Percentiles rank a stretch among this genome's conserved stretches.
Conservation (phyloP, 2,888 invertebrate genomes). For the Bhutanitis thaidina region DNA sequence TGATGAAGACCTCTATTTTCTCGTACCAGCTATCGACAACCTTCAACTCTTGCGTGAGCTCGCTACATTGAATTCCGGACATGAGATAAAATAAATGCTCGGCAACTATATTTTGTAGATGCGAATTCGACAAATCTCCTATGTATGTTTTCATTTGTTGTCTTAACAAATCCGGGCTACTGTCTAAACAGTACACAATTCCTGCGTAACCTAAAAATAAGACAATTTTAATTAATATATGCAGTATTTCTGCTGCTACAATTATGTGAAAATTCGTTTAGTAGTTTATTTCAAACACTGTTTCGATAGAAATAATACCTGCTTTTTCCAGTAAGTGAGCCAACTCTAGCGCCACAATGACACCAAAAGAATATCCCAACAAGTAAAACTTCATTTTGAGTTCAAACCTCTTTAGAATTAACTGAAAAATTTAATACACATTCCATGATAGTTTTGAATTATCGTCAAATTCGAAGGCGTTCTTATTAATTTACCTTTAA, state of each 20-base stretch:
- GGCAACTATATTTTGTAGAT: constrained; percentile 3
- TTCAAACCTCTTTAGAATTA: constrained; percentile 31
- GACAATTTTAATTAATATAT: too few relatives aligned
- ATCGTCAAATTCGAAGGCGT: too few relatives aligned
- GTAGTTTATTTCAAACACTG: too few relatives aligned
- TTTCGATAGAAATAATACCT: background rate
- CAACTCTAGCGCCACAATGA: constrained; percentile 31
- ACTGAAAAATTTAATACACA: too few relatives aligned
- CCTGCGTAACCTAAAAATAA: constrained; percentile 3
- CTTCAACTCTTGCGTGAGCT: background rate
- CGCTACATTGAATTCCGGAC: background rate
- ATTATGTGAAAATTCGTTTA: too few relatives aligned
- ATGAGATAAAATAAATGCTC: background rate
- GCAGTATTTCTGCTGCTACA: too few relatives aligned
- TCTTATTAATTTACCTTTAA: constrained; percentile 12
- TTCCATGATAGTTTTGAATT: too few relatives aligned
- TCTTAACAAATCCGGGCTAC: constrained; percentile 7
- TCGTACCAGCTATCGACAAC: background rate
- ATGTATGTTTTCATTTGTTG: background rate
- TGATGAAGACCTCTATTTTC: constrained; percentile 2
- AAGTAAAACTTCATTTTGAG: constrained; percentile 39
- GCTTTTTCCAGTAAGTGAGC: constrained; percentile 22
- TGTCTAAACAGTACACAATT: constrained; percentile 7
- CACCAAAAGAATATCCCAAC: constrained; percentile 49
- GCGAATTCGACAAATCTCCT: background rate